Conservation (phyloP, 2,113 vertebrate species). For the Lampris incognitus region DNA sequence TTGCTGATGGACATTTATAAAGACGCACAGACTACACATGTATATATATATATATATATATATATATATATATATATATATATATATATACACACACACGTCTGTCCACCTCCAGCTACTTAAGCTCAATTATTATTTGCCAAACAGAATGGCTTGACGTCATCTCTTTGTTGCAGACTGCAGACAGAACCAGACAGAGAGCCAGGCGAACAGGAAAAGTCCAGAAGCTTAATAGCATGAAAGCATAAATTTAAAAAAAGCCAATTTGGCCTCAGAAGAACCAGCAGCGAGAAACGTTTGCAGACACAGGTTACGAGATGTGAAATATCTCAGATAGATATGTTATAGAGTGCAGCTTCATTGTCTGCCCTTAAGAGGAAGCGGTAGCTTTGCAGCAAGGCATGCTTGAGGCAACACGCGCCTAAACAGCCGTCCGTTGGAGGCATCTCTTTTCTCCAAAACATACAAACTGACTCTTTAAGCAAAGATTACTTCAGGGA, state of each 20-base stretch:
- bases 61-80: background rate
- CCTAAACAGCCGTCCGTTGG: constrained; percentile 60
- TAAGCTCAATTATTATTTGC: background rate
- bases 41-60: background rate
- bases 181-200: constrained; percentile 43
- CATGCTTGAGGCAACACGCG: constrained; percentile 36
- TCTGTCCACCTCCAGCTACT: constrained; percentile 6
- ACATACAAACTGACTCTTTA: constrained; percentile 70
- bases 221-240: constrained; percentile 47
- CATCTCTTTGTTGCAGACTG: constrained; percentile 25
- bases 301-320: constrained; percentile 15
- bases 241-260: constrained; percentile 51
- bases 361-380: constrained; percentile 42
- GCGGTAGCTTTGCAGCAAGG: constrained; percentile 43
- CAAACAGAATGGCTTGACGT: constrained; percentile 26
- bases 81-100: background rate
- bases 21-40: background rate
- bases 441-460: constrained; percentile 51
- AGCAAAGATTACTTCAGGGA: constrained; percentile 77
- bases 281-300: constrained; percentile 26
- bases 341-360: constrained; percentile 17
- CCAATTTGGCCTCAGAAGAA: constrained; percentile 36
- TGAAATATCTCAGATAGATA: constrained; percentile 5
- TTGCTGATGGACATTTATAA: too few species aligned
- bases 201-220: constrained; percentile 44